Percentiles rank a stretch among this genome's conserved stretches.
These are phyloP conservation scores for Elaeidobius kamerunicus DNA, from an alignment of 2,888 invertebrate species.

Conservation along the genomic window DNA sequence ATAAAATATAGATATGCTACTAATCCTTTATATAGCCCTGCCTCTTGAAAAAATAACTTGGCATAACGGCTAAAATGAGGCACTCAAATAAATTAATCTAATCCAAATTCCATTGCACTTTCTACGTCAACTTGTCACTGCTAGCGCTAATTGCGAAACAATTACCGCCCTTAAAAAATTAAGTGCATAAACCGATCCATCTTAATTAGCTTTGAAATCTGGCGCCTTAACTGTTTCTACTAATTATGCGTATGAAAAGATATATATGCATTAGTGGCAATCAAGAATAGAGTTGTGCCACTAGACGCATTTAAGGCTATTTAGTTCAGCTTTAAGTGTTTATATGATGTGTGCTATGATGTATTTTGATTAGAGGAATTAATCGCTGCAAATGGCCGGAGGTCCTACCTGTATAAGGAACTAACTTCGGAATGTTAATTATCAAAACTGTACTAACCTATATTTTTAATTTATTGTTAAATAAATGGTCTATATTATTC, in stretches of 20 bases:
- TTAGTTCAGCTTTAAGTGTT: constrained; percentile 16
- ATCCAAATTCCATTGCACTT: too few relatives aligned
- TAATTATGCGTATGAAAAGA: constrained; percentile 18
- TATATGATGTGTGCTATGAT: constrained; percentile 14
- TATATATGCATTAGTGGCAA: constrained; percentile 22
- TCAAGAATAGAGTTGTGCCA: constrained; percentile 10
- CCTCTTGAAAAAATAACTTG: too few relatives aligned
- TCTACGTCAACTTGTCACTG: too few relatives aligned
- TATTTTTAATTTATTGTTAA: too few relatives aligned
- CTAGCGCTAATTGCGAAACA: constrained; percentile 4
- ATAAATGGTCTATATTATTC: too few relatives aligned
- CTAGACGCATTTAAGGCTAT: constrained; percentile 11
- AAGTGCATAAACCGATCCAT: constrained; percentile 24
- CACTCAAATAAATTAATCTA: too few relatives aligned
- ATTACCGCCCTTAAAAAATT: constrained; percentile 9
- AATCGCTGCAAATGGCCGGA: constrained; percentile 5
- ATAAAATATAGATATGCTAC: too few relatives aligned
- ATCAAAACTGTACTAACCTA: too few relatives aligned
- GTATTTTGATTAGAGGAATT: constrained; percentile 3
- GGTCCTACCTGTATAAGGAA: too few relatives aligned
- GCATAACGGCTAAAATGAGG: too few relatives aligned
- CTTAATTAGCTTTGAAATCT: constrained; percentile 18
- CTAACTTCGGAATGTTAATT: too few relatives aligned
- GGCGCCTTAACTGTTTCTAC: constrained; percentile 21
- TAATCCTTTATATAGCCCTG: too few relatives aligned